Evolutionary conservation across 2,797 vertebrate species (phyloP).

Genomic region (Meda fulgida): DNA sequence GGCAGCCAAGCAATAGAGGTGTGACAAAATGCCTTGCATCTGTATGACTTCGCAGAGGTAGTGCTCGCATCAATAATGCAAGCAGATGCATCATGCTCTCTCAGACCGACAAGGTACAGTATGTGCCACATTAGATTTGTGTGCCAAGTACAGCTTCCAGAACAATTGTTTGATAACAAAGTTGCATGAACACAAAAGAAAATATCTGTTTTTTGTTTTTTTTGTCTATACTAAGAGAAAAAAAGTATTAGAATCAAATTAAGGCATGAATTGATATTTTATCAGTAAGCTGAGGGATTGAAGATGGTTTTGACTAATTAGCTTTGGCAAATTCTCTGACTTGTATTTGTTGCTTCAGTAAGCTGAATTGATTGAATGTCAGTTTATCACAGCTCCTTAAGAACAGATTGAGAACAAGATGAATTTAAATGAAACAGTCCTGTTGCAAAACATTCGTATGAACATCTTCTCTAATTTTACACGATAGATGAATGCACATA

Average conservation of each 20-base stretch:
- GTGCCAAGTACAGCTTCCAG: background rate
- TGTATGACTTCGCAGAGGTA: slow-evolving; percentile 19
- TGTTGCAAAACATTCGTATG: background rate
- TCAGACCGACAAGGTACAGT: background rate
- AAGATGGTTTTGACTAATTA: slow-evolving; percentile 19
- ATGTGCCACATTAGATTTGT: background rate
- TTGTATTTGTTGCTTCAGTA: slow-evolving; percentile 33
- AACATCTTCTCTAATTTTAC: background rate
- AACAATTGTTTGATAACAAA: background rate
- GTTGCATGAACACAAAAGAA: background rate
- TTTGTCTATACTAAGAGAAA: too few relatives aligned
- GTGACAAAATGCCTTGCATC: slow-evolving; percentile 31
- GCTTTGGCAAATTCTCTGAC: slow-evolving; percentile 27
- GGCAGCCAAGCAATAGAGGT: slow-evolving; percentile 32
- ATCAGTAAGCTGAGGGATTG: slow-evolving; percentile 1
- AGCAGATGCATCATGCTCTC: background rate
- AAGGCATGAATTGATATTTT: slow-evolving; percentile 8
- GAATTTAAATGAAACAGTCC: slow-evolving; percentile 7
- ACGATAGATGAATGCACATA: background rate
- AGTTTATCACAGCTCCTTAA: slow-evolving; percentile 29
- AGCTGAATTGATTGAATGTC: slow-evolving; percentile 42
- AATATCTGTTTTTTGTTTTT: background rate
- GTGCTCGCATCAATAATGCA: slow-evolving; percentile 20
- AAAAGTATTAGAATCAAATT: background rate
- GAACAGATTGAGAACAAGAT: slow-evolving; percentile 7